Evolutionary conservation across 2,888 invertebrate genomes (phyloP), one percentile per base, ranked within the genome.

Genomic region (Chamaedrilus cognettii): DNA sequence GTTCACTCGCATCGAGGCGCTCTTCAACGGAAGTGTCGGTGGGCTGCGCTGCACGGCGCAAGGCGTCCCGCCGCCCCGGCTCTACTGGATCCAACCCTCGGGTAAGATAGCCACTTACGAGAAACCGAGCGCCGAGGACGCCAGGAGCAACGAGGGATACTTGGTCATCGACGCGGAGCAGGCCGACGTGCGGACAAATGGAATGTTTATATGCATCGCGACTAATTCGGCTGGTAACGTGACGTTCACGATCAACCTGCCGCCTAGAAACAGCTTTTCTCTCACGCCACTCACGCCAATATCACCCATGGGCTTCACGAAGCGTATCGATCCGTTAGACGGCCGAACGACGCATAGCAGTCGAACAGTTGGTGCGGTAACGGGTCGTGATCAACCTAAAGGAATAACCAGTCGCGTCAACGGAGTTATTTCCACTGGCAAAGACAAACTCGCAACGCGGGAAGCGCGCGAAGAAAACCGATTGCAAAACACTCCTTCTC

Each of bases 171-270:
- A 49, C 31, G 30, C 28, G 19, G 50, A 51, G 26, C 15, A 51
- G 15, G 30, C 31, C 51, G 49, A 1, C 7, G 32, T 5, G 26
- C 30, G 30, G 5, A 31, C 31, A 30, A 57, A 69, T 28, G 78
- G 79, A n/a, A 75, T 74, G 68, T 83, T 81, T 70, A 76, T 77
- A 65, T 83, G 83, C 67, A 73, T 82, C 23, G 83, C 83, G 15
- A 78, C 76, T 70, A 83, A 83, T 69, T 79, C 79, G 0, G 82
- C 80, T 0, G 83, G 83, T 3, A 81, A 82, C 68, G 81, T 82
- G 7, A 81, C 82, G 4, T 76, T 83, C 56, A 80, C 79, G 1
- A 71, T 82, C 28, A 80, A 80, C 69, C 79, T 82, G 15, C 75
- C 77, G 15, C 11, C 7, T 42, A 42, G 42, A 42, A 42, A 42